A percentile compares a stretch with the other conserved stretches of the same genome.
Evolutionary conservation across 2,113 vertebrate species (phyloP).

Genomic region (Gallinago jamesoni): DNA sequence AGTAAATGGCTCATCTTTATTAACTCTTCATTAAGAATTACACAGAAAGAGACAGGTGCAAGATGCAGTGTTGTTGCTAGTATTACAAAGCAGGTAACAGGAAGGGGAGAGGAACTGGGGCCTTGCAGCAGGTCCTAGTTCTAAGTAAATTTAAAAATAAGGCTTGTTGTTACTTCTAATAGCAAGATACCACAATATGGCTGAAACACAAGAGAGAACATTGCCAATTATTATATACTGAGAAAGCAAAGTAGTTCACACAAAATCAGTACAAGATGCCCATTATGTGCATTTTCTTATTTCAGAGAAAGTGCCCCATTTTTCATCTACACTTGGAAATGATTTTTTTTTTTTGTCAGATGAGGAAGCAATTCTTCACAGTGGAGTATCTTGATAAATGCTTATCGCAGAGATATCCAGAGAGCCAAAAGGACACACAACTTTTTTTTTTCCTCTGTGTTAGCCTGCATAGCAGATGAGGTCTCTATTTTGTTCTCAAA

Average conservation of each 20-base stretch:
- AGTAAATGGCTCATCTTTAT: background rate
- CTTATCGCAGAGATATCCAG: constrained; percentile 34
- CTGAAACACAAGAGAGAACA: background rate
- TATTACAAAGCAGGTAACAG: background rate
- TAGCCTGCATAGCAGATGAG: background rate
- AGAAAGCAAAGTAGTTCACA: background rate
- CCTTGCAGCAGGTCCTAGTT: background rate
- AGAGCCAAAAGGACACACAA: background rate
- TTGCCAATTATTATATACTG: background rate
- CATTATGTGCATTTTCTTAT: background rate
- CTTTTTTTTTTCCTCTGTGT: background rate
- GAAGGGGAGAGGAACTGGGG: background rate
- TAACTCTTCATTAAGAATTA: background rate
- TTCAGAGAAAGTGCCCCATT: constrained; percentile 11
- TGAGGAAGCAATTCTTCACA: constrained; percentile 42
- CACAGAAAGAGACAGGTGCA: background rate
- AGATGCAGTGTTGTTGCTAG: background rate
- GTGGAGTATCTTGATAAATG: constrained; percentile 48
- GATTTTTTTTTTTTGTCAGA: constrained; percentile 28
- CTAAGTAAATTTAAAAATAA: background rate
- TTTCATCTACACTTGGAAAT: constrained; percentile 47
- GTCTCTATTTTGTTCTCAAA: background rate
- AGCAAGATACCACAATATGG: background rate
- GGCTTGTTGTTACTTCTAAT: background rate
- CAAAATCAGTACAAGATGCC: background rate